Conservation (phyloP, 2,113 vertebrate species). For the Merops nubicus region DNA sequence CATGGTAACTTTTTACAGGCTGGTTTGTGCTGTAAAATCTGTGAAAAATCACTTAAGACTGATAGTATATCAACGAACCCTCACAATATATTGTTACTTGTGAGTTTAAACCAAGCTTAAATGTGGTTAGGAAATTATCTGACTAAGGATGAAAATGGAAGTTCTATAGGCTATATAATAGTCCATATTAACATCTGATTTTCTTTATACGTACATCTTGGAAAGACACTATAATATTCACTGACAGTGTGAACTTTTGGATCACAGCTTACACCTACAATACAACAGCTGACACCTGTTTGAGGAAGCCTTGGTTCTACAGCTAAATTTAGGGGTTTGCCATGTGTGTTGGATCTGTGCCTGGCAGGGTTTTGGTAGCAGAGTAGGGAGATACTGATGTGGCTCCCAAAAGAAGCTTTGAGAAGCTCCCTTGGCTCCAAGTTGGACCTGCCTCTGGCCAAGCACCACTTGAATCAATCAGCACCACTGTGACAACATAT, state of each 20-base stretch:
- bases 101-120: neutral
- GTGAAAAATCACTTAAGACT: neutral
- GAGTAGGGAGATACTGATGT: too few relatives aligned
- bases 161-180: too few relatives aligned
- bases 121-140: neutral
- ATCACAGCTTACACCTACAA: neutral
- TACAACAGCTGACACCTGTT: neutral
- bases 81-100: neutral
- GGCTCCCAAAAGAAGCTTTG: too few relatives aligned
- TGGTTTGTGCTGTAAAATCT: neutral
- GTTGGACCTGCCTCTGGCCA: too few relatives aligned
- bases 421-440: too few relatives aligned
- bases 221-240: neutral
- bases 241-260: neutral
- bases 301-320: neutral
- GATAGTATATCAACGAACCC: neutral
- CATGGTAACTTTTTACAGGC: neutral
- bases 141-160: neutral
- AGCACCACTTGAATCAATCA: too few relatives aligned
- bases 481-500: too few relatives aligned
- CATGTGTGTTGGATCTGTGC: neutral
- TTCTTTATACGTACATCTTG: neutral
- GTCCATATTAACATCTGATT: neutral
- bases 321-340: neutral
- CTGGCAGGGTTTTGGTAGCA: too few relatives aligned